phyloP scores from a whole-genome alignment of 2,797 vertebrate species.

The Sebastes iracundus region DNA sequence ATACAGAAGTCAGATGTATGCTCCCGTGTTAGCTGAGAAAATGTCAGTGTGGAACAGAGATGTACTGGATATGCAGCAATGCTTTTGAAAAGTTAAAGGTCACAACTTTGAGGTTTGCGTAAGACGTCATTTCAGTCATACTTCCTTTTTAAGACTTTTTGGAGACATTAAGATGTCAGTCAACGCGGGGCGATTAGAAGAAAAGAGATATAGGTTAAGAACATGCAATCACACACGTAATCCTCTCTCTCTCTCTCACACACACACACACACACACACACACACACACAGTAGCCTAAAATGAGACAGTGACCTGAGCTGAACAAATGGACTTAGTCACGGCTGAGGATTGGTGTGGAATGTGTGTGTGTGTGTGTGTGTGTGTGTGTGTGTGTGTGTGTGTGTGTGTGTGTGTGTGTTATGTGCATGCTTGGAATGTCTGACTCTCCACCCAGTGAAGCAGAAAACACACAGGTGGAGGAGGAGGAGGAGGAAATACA shows the following conservation, averaged over 20 bases:
- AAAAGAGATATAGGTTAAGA: slow-evolving; percentile 13
- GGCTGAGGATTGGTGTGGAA: slow-evolving; percentile 83
- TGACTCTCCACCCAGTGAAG: slow-evolving; percentile 69
- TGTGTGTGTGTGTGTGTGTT: slow-evolving; percentile 32
- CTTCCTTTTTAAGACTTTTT: not conserved
- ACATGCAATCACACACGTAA: slow-evolving; percentile 6
- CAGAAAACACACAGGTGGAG: slow-evolving; percentile 74
- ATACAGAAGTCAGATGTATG: too few relatives aligned
- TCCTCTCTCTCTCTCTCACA: slow-evolving; percentile 8
- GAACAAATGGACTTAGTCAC: slow-evolving; percentile 86
- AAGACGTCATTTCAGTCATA: not conserved
- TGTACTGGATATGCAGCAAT: not conserved
- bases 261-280: slow-evolving; percentile 41
- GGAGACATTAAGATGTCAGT: slow-evolving; percentile 40
- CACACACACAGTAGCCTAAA: slow-evolving; percentile 33
- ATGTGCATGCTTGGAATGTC: slow-evolving; percentile 70
- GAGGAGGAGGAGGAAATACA: slow-evolving; percentile 20
- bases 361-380: slow-evolving; percentile 76
- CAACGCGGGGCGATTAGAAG: slow-evolving; percentile 1
- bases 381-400: slow-evolving; percentile 47
- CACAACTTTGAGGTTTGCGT: not conserved
- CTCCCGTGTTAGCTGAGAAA: not conserved
- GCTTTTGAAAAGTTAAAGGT: not conserved
- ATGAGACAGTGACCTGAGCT: slow-evolving; percentile 79
- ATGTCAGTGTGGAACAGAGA: not conserved